Evolutionary conservation across 2,797 vertebrate species (phyloP).

Genomic region (Xiphorhynchus erythropygius): DNA sequence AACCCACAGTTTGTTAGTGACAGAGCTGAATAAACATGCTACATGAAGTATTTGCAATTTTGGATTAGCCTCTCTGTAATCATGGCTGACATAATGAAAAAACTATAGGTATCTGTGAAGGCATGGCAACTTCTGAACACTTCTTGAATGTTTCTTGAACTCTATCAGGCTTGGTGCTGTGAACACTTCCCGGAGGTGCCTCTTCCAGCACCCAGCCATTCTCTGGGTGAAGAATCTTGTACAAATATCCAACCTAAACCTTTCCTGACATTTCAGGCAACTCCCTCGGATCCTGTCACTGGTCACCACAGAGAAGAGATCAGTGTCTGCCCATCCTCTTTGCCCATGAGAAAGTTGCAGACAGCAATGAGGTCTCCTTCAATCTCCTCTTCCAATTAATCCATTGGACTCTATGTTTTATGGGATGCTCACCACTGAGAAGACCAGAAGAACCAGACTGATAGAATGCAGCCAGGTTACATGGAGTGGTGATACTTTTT

Average conservation of each 20-base stretch:
- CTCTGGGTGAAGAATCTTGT: not conserved
- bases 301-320: not conserved
- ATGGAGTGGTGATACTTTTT: no score
- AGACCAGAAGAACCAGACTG: no score
- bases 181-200: not conserved
- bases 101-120: not conserved
- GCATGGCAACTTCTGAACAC: not conserved
- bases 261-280: not conserved
- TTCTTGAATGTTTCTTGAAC: not conserved
- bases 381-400: not conserved
- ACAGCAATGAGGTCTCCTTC: not conserved
- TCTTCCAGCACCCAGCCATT: not conserved
- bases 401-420: no score
- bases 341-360: not conserved
- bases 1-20: not conserved
- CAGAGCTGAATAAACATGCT: not conserved
- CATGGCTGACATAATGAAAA: not conserved
- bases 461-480: no score
- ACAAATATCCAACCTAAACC: not conserved
- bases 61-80: not conserved
- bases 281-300: not conserved
- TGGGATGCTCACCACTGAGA: no score
- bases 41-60: not conserved
- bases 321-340: not conserved
- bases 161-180: not conserved